A percentile compares a stretch with the other conserved stretches of the same genome.
Evolutionary conservation across 2,888 invertebrate genomes (phyloP).

Genomic region (Micropterix aruncella): DNA sequence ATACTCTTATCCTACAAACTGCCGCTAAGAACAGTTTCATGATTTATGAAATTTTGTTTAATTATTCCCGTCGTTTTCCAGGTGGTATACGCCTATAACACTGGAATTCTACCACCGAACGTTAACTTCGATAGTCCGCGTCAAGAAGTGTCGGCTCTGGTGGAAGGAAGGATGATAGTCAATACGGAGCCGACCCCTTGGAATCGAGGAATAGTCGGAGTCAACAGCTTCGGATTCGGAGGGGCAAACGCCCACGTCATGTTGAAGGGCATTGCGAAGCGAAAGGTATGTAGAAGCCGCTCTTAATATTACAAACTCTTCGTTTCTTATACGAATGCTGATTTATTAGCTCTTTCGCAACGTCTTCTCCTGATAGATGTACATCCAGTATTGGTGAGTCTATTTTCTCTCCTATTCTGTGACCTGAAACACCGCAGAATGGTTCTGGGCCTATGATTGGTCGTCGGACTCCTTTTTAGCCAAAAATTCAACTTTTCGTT

Average conservation of each 20-base stretch:
- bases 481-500: no score
- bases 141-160: slow-evolving; percentile 31
- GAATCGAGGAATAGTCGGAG: slow-evolving; percentile 81
- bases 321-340: no score
- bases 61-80: slow-evolving; percentile 20
- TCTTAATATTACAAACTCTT: background rate
- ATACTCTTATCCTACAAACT: background rate
- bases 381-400: no score
- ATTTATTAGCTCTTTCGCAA: no score
- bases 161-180: slow-evolving; percentile 43
- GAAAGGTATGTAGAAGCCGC: slow-evolving; percentile 19
- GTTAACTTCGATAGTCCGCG: slow-evolving; percentile 51
- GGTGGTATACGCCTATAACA: slow-evolving; percentile 55
- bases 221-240: slow-evolving; percentile 98
- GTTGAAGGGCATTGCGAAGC: slow-evolving; percentile 44
- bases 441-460: no score
- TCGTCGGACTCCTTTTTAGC: no score
- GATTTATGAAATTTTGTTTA: background rate
- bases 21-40: background rate
- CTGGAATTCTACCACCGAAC: slow-evolving; percentile 58
- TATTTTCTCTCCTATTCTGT: no score
- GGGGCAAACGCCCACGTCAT: slow-evolving; percentile 93
- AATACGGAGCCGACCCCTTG: slow-evolving; percentile 56
- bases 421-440: no score
- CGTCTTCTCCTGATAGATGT: no score